phyloP scores from a whole-genome alignment of 2,888 invertebrate species.

The Agrilus cyanescens region DNA sequence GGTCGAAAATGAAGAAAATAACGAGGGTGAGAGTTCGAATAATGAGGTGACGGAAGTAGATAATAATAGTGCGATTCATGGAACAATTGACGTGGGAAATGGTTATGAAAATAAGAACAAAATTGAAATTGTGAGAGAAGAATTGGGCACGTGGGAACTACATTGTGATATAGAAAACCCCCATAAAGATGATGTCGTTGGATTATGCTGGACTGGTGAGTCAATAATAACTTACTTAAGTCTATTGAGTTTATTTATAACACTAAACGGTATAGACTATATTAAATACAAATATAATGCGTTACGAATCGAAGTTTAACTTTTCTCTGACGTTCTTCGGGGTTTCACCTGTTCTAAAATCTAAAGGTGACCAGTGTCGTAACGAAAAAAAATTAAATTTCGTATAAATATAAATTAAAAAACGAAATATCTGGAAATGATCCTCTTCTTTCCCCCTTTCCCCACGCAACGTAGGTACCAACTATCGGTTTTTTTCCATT shows the following conservation, averaged over 20 bases:
- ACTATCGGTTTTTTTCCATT: no score
- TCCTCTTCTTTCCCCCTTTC: no score
- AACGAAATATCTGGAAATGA: no score
- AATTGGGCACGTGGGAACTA: constrained; percentile 29
- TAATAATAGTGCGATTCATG: constrained; percentile 11
- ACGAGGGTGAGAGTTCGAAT: constrained; percentile 11
- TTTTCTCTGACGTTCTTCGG: no score
- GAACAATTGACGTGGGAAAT: constrained; percentile 4
- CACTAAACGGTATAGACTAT: no score
- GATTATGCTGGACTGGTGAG: constrained; percentile 45
- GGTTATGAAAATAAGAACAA: constrained; percentile 16
- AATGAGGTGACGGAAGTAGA: constrained; percentile 15
- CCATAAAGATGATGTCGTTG: constrained; percentile 42
- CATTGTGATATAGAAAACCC: constrained; percentile 38
- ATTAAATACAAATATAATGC: no score
- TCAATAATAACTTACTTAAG: constrained; percentile 4
- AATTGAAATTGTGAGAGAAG: constrained; percentile 21
- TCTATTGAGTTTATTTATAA: constrained; percentile 9
- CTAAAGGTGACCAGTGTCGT: no score
- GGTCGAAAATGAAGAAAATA: constrained; percentile 5
- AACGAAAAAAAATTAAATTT: no score
- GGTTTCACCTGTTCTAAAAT: no score
- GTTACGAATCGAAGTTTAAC: no score
- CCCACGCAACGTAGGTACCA: no score
- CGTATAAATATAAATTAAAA: no score